These are phyloP conservation scores for Hydrolagus affinis DNA, from an alignment of 2,113 vertebrate genomes.

Conservation along the genomic window DNA sequence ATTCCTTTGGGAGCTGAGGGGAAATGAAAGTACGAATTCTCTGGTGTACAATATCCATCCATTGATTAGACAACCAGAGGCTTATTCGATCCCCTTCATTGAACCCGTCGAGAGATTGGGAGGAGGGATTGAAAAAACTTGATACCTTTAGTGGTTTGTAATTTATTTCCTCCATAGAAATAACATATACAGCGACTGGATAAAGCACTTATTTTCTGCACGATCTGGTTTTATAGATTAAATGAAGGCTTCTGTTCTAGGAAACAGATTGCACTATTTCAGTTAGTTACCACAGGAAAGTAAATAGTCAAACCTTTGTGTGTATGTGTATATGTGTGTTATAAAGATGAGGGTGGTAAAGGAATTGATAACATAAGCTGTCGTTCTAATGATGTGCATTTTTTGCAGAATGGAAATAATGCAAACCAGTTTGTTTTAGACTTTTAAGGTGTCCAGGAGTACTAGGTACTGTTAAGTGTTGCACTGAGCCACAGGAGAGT, in stretches of 20 bases:
- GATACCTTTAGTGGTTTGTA: neutral
- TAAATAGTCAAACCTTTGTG: neutral
- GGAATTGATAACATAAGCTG: neutral
- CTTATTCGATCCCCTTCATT: neutral
- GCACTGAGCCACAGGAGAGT: too few relatives aligned
- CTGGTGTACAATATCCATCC: neutral
- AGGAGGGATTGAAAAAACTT: neutral
- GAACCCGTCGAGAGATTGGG: neutral
- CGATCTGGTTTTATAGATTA: neutral
- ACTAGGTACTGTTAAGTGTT: too few relatives aligned
- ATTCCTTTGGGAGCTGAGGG: neutral
- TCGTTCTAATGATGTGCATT: neutral
- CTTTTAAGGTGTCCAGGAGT: too few relatives aligned
- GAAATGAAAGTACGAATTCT: too few relatives aligned
- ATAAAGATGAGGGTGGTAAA: neutral
- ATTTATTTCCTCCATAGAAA: neutral
- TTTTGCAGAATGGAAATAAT: neutral
- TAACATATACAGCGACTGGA: neutral
- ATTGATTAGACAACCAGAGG: neutral
- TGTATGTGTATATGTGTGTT: neutral
- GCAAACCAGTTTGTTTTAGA: neutral
- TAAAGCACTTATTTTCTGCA: neutral
- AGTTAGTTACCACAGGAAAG: neutral
- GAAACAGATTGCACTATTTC: neutral
- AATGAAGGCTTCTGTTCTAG: neutral